Percentiles rank a stretch among this genome's conserved stretches.
phyloP scores from a whole-genome alignment of 1,140 invertebrate species.

The Melanaphis sacchari region DNA sequence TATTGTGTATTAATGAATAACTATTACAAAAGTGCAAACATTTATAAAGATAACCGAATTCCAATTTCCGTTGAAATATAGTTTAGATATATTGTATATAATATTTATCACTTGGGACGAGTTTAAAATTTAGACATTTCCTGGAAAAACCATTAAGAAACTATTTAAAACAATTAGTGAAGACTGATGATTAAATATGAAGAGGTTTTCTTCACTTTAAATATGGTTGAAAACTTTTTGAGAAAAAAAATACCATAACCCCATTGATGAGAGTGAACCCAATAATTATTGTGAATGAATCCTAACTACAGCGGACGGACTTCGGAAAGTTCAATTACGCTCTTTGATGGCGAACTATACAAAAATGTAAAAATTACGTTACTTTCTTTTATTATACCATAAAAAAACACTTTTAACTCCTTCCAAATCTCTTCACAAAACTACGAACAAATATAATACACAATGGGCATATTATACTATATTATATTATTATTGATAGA shows the following conservation, averaged over 20 bases:
- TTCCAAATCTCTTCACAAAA: not conserved
- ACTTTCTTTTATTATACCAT: conserved; percentile 11
- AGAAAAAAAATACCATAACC: not conserved
- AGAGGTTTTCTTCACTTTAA: not conserved
- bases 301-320: not conserved
- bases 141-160: not conserved
- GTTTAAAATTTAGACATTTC: not conserved
- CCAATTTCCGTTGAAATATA: not conserved
- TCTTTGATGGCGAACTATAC: not conserved
- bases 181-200: not conserved
- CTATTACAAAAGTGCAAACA: not conserved
- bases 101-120: not conserved
- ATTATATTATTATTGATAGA: not conserved
- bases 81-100: not conserved
- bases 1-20: not conserved
- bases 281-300: not conserved
- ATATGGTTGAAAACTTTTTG: not conserved
- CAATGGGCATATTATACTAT: not conserved
- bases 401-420: not conserved
- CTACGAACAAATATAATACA: not conserved
- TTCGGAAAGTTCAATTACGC: not conserved
- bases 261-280: not conserved
- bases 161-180: not conserved
- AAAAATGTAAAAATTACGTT: not conserved
- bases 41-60: not conserved